Percentiles rank a stretch among this genome's conserved stretches.
phyloP scores from a whole-genome alignment of 2,797 vertebrate genomes.

The Hoplostethus atlanticus region DNA sequence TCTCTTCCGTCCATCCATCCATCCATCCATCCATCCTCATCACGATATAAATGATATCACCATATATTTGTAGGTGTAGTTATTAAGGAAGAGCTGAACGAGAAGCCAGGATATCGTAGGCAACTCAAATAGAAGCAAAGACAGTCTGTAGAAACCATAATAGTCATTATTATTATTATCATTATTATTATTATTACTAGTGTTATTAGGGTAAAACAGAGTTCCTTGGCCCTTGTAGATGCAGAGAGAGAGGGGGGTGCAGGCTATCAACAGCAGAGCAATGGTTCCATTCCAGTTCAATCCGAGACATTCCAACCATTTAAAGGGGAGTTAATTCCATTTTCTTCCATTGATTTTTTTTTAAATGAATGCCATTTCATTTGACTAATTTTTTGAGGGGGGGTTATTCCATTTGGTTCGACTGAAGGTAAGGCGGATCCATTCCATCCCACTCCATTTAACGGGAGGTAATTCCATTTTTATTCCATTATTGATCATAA shows the following conservation, averaged over 20 bases:
- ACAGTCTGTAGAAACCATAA: slow-evolving; percentile 75
- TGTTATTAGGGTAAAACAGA: slow-evolving; percentile 77
- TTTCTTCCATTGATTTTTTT: background rate
- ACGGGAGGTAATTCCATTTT: slow-evolving; percentile 23
- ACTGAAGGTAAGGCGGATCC: background rate
- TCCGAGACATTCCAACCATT: slow-evolving; percentile 32
- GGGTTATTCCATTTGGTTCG: background rate
- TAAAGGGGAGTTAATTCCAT: slow-evolving; percentile 47
- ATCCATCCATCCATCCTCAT: slow-evolving; percentile 7
- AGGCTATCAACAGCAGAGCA: slow-evolving; percentile 37
- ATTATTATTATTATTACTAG: slow-evolving; percentile 69
- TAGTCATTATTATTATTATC: slow-evolving; percentile 68
- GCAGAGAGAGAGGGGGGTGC: slow-evolving; percentile 70
- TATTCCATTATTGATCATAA: slow-evolving; percentile 12
- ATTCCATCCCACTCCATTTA: background rate
- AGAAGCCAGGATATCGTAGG: slow-evolving; percentile 72
- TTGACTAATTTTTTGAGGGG: background rate
- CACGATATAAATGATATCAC: slow-evolving; percentile 36
- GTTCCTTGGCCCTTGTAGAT: slow-evolving; percentile 80
- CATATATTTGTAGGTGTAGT: slow-evolving; percentile 27
- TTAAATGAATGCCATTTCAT: background rate
- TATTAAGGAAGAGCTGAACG: slow-evolving; percentile 79
- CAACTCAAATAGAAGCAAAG: slow-evolving; percentile 79
- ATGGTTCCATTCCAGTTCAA: slow-evolving; percentile 42
- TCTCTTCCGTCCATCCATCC: slow-evolving; percentile 1